Evolutionary conservation across 2,113 vertebrate genomes (phyloP).

Genomic region (Onychostruthus taczanowskii): DNA sequence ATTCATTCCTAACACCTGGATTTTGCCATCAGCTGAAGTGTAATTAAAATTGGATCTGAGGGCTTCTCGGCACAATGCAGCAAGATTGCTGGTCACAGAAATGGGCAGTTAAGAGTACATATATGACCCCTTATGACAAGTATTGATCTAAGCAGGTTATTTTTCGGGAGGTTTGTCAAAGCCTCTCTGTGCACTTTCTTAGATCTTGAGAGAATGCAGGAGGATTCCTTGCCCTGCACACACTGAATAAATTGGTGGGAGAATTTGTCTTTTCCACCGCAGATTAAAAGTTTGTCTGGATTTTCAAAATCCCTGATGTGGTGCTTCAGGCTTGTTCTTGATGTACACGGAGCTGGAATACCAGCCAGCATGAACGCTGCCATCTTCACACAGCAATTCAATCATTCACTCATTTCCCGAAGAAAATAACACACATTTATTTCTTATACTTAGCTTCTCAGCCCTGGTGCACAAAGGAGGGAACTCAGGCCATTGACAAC

Average conservation of each 20-base stretch:
- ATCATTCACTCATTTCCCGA: not conserved
- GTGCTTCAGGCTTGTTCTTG: not conserved
- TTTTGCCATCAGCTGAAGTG: not conserved
- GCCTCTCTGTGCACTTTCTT: not conserved
- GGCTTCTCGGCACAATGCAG: not conserved
- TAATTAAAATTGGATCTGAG: not conserved
- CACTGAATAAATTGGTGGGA: not conserved
- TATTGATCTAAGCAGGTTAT: not conserved
- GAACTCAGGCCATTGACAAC: not conserved
- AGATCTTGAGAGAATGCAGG: not conserved
- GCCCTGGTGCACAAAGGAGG: not conserved
- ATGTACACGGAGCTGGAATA: not conserved
- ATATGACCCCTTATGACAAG: not conserved
- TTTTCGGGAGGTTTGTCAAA: not conserved
- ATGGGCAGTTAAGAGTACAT: not conserved
- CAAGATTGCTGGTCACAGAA: not conserved
- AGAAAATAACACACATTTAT: not conserved
- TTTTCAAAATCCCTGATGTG: not conserved
- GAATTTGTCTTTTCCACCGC: not conserved
- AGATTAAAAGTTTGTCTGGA: not conserved
- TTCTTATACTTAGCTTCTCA: not conserved
- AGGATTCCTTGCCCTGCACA: not conserved
- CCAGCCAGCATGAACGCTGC: not conserved
- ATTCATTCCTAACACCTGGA: not conserved
- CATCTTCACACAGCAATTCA: not conserved